Evolutionary conservation across 2,888 invertebrate species (phyloP).

Genomic region (Melanophora roralis): DNA sequence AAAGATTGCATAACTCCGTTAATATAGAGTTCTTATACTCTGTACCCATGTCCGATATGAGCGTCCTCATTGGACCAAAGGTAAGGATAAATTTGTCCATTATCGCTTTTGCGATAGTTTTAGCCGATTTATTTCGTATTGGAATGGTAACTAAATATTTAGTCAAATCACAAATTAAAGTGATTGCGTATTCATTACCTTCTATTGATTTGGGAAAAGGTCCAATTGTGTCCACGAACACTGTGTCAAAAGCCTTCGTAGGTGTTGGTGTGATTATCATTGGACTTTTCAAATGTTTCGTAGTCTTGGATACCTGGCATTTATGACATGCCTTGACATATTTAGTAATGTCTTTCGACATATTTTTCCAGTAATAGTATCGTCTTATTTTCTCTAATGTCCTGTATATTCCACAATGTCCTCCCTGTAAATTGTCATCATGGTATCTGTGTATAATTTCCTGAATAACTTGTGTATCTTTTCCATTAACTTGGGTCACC

Average conservation of each 20-base stretch:
- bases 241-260: no score
- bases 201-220: background rate
- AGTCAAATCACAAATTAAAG: constrained; percentile 59
- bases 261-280: no score
- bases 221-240: no score
- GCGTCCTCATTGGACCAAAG: constrained; percentile 42
- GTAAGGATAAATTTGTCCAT: constrained; percentile 62
- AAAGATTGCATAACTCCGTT: constrained; percentile 41
- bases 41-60: constrained; percentile 51
- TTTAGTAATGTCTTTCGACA: constrained; percentile 12
- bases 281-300: background rate
- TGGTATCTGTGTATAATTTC: constrained; percentile 17
- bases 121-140: background rate
- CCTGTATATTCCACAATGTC: constrained; percentile 21
- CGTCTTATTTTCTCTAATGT: background rate
- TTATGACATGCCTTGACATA: constrained; percentile 21
- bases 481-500: background rate
- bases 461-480: background rate
- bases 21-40: constrained; percentile 57
- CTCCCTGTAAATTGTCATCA: constrained; percentile 15
- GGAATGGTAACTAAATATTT: constrained; percentile 57
- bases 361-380: background rate
- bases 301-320: constrained; percentile 9
- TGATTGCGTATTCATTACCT: constrained; percentile 54
- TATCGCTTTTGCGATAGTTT: constrained; percentile 60